A percentile compares a stretch with the other conserved stretches of the same genome.
These are phyloP conservation scores for Characodon lateralis DNA, from an alignment of 2,797 vertebrate species.

Conservation along the genomic window DNA sequence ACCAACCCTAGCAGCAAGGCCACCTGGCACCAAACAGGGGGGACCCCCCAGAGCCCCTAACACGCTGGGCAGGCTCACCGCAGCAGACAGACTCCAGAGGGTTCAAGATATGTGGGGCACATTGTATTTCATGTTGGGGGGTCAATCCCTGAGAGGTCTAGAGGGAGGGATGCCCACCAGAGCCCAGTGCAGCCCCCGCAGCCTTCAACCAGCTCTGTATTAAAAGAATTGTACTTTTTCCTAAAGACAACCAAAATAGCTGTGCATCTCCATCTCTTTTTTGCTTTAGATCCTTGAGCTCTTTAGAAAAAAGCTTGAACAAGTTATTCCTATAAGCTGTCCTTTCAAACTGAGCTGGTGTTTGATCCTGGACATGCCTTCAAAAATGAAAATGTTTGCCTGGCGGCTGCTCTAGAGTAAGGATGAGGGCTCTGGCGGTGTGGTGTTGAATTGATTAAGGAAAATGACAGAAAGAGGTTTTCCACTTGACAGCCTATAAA, in stretches of 20 bases:
- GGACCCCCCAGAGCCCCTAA: too few species aligned
- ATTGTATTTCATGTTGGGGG: too few species aligned
- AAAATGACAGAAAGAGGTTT: conserved; percentile 30
- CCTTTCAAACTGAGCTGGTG: conserved; percentile 45
- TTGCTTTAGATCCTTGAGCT: conserved; percentile 45
- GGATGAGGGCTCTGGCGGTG: conserved; percentile 23
- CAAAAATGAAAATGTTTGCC: conserved; percentile 36
- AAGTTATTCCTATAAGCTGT: conserved; percentile 27
- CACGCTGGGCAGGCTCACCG: too few species aligned
- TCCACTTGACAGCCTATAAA: conserved; percentile 26
- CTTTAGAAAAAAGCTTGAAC: conserved; percentile 43
- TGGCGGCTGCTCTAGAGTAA: conserved; percentile 33
- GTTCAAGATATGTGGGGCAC: too few species aligned
- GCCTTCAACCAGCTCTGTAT: too few species aligned
- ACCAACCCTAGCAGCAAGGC: too few species aligned
- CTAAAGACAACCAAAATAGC: conserved; percentile 23
- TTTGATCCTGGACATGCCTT: conserved; percentile 57
- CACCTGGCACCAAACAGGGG: too few species aligned
- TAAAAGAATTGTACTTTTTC: background rate
- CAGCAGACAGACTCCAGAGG: too few species aligned
- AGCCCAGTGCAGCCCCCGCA: too few species aligned
- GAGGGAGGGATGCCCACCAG: too few species aligned
- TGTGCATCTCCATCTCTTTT: conserved; percentile 25
- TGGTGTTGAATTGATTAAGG: conserved; percentile 11
- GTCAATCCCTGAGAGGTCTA: too few species aligned